Conservation (phyloP, 2,797 vertebrate species). For the Myiothlypis coronata region DNA sequence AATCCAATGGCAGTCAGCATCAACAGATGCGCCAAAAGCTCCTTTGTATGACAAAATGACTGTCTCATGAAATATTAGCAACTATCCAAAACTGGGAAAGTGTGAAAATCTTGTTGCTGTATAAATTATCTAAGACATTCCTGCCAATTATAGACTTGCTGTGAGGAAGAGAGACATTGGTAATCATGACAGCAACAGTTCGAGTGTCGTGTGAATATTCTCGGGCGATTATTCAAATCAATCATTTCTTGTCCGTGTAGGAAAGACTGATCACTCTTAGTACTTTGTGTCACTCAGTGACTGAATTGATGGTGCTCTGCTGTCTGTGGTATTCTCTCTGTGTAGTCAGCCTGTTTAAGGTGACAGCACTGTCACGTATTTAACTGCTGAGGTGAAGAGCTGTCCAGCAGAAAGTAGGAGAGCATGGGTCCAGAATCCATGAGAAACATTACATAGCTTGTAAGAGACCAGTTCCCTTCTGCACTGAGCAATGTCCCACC, state of each 20-base stretch:
- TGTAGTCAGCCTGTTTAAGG: background rate
- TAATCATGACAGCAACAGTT: conserved; percentile 50
- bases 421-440: accelerated
- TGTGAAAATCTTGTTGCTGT: conserved; percentile 52
- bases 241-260: conserved; percentile 24
- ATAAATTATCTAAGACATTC: conserved; percentile 56
- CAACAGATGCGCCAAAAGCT: conserved; percentile 1
- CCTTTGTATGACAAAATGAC: conserved; percentile 18
- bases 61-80: conserved; percentile 59
- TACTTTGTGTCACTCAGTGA: background rate
- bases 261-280: conserved; percentile 43
- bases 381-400: background rate
- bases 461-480: background rate
- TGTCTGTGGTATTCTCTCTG: background rate
- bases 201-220: conserved; percentile 28
- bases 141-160: conserved; percentile 53
- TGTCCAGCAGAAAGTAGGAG: background rate
- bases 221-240: conserved; percentile 27
- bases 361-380: accelerated
- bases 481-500: background rate
- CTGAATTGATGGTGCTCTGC: conserved; percentile 9
- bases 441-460: background rate
- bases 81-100: conserved; percentile 20
- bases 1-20: background rate
- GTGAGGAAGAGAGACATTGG: conserved; percentile 34